Evolutionary conservation across 2,888 invertebrate genomes (phyloP).

Genomic region (Sisyra terminalis): DNA sequence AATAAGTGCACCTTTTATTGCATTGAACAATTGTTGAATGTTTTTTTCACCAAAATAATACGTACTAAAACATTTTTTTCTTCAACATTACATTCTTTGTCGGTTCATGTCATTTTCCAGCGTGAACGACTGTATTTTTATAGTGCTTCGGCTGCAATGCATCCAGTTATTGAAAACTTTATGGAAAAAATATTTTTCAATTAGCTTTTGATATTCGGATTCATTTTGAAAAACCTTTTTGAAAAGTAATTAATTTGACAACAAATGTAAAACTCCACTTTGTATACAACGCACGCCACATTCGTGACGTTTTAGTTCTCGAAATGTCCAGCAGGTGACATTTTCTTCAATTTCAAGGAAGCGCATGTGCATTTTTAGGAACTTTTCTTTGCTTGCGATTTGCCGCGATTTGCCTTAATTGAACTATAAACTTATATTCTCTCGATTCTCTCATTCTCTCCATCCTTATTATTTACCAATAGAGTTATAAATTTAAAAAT

Average conservation of each 20-base stretch:
- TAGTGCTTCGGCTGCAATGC: too few relatives aligned
- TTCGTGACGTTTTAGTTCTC: conserved; percentile 7
- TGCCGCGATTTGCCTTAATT: too few relatives aligned
- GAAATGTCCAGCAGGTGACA: conserved; percentile 5
- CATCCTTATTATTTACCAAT: too few relatives aligned
- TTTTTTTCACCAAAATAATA: conserved; percentile 1
- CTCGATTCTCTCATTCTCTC: too few relatives aligned
- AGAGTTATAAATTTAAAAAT: too few relatives aligned
- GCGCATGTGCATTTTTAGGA: neutral
- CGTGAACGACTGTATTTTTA: neutral
- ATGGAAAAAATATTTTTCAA: neutral
- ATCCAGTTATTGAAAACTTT: too few relatives aligned
- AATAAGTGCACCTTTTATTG: too few relatives aligned
- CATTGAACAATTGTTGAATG: too few relatives aligned
- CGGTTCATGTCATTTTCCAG: conserved; percentile 8
- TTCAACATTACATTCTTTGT: conserved; percentile 5
- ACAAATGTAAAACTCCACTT: conserved; percentile 5
- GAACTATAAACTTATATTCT: too few relatives aligned
- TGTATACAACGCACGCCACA: conserved; percentile 10
- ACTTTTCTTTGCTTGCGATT: too few relatives aligned
- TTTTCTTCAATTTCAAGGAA: neutral
- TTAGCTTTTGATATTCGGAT: neutral
- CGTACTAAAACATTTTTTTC: conserved; percentile 7
- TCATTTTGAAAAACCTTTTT: neutral
- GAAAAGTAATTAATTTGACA: conserved; percentile 6